Percentiles rank a stretch among this genome's conserved stretches.
Evolutionary conservation across 1,140 invertebrate species (phyloP).

Genomic region (Pararge aegeria): DNA sequence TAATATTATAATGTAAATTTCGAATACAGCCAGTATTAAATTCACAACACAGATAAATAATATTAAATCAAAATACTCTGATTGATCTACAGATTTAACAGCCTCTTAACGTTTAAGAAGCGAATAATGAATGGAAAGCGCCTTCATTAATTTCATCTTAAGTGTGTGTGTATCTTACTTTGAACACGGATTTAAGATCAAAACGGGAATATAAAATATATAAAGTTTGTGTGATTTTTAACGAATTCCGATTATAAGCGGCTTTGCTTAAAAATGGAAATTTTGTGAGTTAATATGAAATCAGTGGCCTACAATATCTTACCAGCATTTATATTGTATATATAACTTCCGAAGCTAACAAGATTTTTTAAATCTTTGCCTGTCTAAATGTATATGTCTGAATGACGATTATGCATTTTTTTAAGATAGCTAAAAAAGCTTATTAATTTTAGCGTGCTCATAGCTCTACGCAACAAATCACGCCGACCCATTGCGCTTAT

Average conservation of each 20-base stretch:
- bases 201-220: background rate
- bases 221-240: background rate
- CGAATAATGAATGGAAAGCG: slow-evolving; percentile 12
- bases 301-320: too few species aligned
- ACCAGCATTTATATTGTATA: too few species aligned
- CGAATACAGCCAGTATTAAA: background rate
- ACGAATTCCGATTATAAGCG: background rate
- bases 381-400: too few species aligned
- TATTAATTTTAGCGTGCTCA: too few species aligned
- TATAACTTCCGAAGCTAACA: too few species aligned
- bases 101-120: slow-evolving; percentile 12
- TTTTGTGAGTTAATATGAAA: too few species aligned
- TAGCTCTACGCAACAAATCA: too few species aligned
- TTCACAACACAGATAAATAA: background rate
- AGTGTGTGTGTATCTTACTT: slow-evolving; percentile 6
- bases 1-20: background rate
- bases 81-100: slow-evolving; percentile 9
- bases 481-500: too few species aligned
- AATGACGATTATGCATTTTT: too few species aligned
- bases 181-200: slow-evolving; percentile 9
- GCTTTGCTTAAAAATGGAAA: too few species aligned
- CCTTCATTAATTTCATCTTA: slow-evolving; percentile 15
- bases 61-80: background rate
- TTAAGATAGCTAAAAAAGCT: too few species aligned
- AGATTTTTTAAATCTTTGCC: too few species aligned